Evolutionary conservation across 2,113 vertebrate species (phyloP), one percentile per base, ranked within the genome.

Genomic region (Glaucomys volans): DNA sequence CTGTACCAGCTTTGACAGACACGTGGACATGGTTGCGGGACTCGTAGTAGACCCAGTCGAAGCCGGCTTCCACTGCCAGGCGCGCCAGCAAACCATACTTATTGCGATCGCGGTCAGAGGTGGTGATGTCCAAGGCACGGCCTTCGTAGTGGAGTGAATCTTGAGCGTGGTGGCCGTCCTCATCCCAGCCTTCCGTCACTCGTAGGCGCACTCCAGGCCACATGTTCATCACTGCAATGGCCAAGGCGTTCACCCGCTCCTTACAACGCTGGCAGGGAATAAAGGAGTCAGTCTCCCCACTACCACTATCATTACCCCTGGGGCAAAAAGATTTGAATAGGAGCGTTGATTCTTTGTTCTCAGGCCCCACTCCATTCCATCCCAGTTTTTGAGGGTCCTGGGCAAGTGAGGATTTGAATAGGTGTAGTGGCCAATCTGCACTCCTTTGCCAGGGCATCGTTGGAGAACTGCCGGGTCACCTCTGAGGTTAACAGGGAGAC

Each of bases 21-120:
- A 99, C 99, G 67, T 99, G 99, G 95, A 99, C 95, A 80, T 99
- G 99, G 0, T 99, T 99, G 95, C 99, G 99, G 97, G 99, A 99
- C 97, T 99, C 99, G 0, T 99, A 99, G 98, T 99, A 99, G 94
- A 99, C 99, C 99, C 99, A 99, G 98, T 99, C 99, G 64, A 99
- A 99, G 91, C 99, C 99, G 0, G 99, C 99, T 97, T 99, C 99
- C 74, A 99, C 99, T 0, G 99, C 99, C 97, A 99, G 98, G 96
- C 99, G 99, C 0, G 99, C 99, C 96, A 99, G 98, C 89, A 99
- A 98, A 40, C 99, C 99, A 0, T 99, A 99, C 97, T 99, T 99
- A 94, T 99, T 99, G 16, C 99, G 99, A 97, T 99, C 99, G 0
- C 99, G 99, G 98, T 99, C 99, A 0, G 99, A 99, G 0, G 99